Conservation (phyloP, 2,797 vertebrate genomes). For the Micrastur ruficollis region DNA sequence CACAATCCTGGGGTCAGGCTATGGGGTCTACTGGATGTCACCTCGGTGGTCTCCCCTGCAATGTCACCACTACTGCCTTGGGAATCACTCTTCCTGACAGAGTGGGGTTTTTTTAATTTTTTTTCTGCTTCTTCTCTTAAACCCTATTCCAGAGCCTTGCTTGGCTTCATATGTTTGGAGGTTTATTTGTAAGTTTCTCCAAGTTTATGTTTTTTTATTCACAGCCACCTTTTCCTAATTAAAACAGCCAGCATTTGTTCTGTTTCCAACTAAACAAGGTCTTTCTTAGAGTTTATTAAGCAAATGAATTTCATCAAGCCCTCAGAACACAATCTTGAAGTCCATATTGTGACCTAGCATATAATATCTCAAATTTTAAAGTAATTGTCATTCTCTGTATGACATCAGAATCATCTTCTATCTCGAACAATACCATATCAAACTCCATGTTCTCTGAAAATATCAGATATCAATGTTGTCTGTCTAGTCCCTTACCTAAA, state of each 20-base stretch:
- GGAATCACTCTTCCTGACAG: background rate
- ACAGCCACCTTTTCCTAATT: background rate
- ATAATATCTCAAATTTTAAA: background rate
- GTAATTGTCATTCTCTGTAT: background rate
- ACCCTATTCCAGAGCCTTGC: rapidly evolving
- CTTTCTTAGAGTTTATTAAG: background rate
- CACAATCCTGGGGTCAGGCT: rapidly evolving
- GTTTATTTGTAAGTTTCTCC: background rate
- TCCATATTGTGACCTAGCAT: background rate
- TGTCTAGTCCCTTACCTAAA: background rate
- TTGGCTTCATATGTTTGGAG: background rate
- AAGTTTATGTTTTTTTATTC: background rate
- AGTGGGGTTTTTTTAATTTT: background rate
- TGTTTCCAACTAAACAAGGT: background rate
- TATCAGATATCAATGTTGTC: background rate
- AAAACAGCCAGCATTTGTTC: background rate
- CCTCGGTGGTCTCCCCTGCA: background rate
- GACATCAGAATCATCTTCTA: background rate
- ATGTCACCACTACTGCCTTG: background rate
- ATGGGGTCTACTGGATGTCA: background rate
- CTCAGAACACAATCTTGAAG: background rate
- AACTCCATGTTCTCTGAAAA: background rate
- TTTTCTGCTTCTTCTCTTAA: background rate
- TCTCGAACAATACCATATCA: background rate
- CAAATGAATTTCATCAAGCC: background rate